A percentile compares a stretch with the other conserved stretches of the same genome.
Conservation (phyloP, 2,888 invertebrate species). For the Myathropa florea region DNA sequence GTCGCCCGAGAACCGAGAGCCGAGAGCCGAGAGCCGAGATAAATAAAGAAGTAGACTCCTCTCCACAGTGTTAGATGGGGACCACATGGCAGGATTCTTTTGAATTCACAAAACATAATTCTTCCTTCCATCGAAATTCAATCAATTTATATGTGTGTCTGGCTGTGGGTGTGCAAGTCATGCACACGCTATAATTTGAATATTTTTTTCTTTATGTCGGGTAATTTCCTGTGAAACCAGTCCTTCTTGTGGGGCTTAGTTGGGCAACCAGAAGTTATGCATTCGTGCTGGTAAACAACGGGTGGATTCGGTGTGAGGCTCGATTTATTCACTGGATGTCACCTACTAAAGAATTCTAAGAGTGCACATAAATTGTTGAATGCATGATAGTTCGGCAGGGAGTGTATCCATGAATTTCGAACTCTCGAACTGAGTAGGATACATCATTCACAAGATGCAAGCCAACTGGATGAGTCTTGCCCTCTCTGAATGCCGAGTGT, state of each 20-base stretch:
- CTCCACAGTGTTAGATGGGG: background rate
- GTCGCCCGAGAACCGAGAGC: constrained; percentile 22
- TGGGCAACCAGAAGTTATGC: background rate
- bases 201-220: constrained; percentile 1
- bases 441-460: constrained; percentile 60
- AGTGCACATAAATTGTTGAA: constrained; percentile 70
- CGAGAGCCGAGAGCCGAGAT: constrained; percentile 13
- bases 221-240: constrained; percentile 49
- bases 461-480: constrained; percentile 48
- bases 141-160: constrained; percentile 59
- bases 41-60: background rate
- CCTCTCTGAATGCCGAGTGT: constrained; percentile 13
- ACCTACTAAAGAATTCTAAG: constrained; percentile 69
- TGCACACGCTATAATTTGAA: constrained; percentile 36
- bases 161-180: background rate
- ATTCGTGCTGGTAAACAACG: constrained; percentile 53
- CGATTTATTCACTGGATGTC: constrained; percentile 68
- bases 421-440: constrained; percentile 47
- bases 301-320: constrained; percentile 32
- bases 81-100: constrained; percentile 37
- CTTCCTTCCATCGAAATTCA: constrained; percentile 60
- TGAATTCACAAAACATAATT: constrained; percentile 68
- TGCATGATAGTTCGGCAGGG: constrained; percentile 58
- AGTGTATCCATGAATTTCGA: constrained; percentile 65
- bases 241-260: background rate